These are phyloP conservation scores for Nycteola revayana DNA, from an alignment of 2,888 invertebrate species.

Conservation along the genomic window DNA sequence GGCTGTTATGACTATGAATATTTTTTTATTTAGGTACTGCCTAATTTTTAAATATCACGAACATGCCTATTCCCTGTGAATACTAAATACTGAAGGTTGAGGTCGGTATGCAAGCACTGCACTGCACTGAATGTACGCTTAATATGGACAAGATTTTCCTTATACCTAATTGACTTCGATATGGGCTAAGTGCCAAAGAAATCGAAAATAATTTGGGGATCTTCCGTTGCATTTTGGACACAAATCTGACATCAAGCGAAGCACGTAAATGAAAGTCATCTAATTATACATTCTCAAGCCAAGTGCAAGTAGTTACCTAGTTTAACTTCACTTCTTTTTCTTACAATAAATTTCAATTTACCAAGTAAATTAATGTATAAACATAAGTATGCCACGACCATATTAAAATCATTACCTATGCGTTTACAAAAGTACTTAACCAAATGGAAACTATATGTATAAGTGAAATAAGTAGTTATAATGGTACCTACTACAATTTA, in stretches of 20 bases:
- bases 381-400: constrained; percentile 32
- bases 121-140: too few relatives aligned
- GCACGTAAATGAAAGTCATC: constrained; percentile 14
- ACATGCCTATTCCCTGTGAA: too few relatives aligned
- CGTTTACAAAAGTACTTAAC: constrained; percentile 23
- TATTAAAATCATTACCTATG: constrained; percentile 25
- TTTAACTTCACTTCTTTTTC: too few relatives aligned
- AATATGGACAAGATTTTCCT: too few relatives aligned
- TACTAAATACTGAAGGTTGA: too few relatives aligned
- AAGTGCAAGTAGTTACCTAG: constrained; percentile 6
- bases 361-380: constrained; percentile 13
- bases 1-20: constrained; percentile 19
- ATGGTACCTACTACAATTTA: constrained; percentile 35
- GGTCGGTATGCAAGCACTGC: too few relatives aligned
- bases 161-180: constrained; percentile 17
- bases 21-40: too few relatives aligned
- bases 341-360: constrained; percentile 6
- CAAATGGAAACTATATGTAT: constrained; percentile 43
- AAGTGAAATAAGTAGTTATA: constrained; percentile 32
- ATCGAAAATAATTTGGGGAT: constrained; percentile 21
- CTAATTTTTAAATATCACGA: too few relatives aligned
- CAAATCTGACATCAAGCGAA: constrained; percentile 5
- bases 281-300: constrained; percentile 16
- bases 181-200: constrained; percentile 26
- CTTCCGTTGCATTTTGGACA: constrained; percentile 15